Base-by-base conservation (phyloP, 2,888 invertebrate genomes). In the Trisateles emortualis region DNA sequence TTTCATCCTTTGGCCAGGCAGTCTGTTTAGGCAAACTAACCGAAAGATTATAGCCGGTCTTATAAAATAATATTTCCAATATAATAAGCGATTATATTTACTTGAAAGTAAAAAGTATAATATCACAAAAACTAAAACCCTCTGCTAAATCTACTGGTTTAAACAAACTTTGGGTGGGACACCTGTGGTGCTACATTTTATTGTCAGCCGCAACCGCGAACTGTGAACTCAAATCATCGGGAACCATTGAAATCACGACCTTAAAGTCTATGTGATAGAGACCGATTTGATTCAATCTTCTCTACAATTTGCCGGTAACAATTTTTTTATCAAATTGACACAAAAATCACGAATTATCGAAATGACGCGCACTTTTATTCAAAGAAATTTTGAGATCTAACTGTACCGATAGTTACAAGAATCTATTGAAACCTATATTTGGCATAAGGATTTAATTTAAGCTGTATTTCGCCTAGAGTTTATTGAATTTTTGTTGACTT, bases 271-370 rank as follows among this genome's bases (percentile, higher is more conserved):
- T 13, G 26, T 26, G 13, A 39, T 47, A 59, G 26, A 57, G 50
- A 45, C 39, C 42, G 54, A 17, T 47, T 59, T 49, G 39, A 32
- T 29, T 40, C 11, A 19, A 24, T 40, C 22, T 10, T 13, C 17
- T 45, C 17, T 3, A 10, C n/a, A 36, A 19, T 26, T 43, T 43
- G 43, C 38, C 19, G 49, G 26, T 49, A 50, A 40, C 35, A 26
- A 36, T 17, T 36, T 36, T 26, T 68, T 59, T 75, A 64, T 74
- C 65, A 68, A 70, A 74, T 67, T 56, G 59, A 72, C 59, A 66
- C 62, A 53, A 65, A 73, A 74, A 82, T 84, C 85, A 84, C 81
- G 83, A 86, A 76, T 81, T 84, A 79, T 83, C 79, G 75, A 81
- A 85, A 81, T 82, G 74, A 77, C 78, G 72, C 71, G 78, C 78